Evolutionary conservation across 1,140 invertebrate species (phyloP).

Genomic region (Aphelinus atriplicis): DNA sequence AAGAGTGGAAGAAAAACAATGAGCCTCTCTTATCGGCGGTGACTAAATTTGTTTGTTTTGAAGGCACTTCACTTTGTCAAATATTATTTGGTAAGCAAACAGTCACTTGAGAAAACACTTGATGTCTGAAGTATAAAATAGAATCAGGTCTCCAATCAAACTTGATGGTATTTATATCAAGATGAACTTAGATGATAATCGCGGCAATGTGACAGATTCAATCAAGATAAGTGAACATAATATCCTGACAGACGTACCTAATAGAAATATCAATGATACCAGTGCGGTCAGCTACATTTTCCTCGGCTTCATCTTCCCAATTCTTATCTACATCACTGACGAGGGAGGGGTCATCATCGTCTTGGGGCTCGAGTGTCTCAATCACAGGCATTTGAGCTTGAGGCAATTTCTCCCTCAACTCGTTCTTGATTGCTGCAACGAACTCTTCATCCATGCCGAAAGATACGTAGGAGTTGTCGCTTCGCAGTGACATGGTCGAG

Average conservation of each 20-base stretch:
- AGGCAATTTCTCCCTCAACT: constrained; percentile 76
- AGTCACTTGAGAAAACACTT: too few species aligned
- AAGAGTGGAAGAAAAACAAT: constrained; percentile 15
- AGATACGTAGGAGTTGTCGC: constrained; percentile 68
- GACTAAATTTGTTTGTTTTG: too few species aligned
- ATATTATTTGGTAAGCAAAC: too few species aligned
- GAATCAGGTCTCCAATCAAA: too few species aligned
- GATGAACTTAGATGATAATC: neutral
- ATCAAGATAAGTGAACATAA: neutral
- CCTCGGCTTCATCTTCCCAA: constrained; percentile 56
- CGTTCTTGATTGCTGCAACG: constrained; percentile 75
- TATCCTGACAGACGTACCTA: constrained; percentile 52
- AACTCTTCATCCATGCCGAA: constrained; percentile 76
- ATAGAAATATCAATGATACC: constrained; percentile 61
- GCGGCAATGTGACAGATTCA: neutral
- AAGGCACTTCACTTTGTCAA: too few species aligned
- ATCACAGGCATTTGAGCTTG: constrained; percentile 70
- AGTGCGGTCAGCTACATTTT: constrained; percentile 52
- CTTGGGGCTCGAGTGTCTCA: constrained; percentile 56
- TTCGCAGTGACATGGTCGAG: constrained; percentile 60
- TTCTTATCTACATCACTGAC: constrained; percentile 52
- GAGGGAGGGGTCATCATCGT: constrained; percentile 56
- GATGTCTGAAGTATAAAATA: too few species aligned
- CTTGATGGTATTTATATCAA: too few species aligned
- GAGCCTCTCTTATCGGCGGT: too few species aligned